Percentiles rank a stretch among this genome's conserved stretches.
phyloP scores from a whole-genome alignment of 2,888 invertebrate genomes.

The Brenthis ino region DNA sequence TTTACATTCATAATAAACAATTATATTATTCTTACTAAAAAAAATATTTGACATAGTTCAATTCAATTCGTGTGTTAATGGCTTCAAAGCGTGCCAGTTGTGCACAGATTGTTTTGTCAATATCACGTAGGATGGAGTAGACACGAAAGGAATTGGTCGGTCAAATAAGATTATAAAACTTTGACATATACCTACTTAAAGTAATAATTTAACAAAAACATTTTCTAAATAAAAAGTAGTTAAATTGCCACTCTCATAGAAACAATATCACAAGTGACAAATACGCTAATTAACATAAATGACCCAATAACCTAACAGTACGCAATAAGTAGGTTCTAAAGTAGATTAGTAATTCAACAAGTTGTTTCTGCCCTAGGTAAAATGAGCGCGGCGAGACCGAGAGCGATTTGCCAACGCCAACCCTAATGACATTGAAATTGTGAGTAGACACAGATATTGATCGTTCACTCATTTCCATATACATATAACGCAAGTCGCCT shows the following conservation, averaged over 20 bases:
- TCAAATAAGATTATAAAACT: no score
- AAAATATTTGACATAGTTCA: no score
- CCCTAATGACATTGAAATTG: slow-evolving; percentile 65
- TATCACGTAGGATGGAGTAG: no score
- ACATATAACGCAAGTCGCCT: neutral
- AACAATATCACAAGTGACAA: neutral
- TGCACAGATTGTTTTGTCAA: no score
- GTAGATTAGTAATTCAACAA: slow-evolving; percentile 33
- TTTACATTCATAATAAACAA: no score
- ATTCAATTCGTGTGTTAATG: no score
- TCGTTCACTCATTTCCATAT: slow-evolving; percentile 32
- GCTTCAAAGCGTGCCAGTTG: no score
- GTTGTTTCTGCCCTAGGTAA: slow-evolving; percentile 58
- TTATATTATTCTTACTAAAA: no score
- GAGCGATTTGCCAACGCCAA: slow-evolving; percentile 58
- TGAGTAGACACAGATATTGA: slow-evolving; percentile 54
- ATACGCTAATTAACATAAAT: neutral
- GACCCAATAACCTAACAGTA: neutral
- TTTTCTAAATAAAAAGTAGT: neutral
- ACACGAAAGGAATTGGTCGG: no score
- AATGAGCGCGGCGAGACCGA: slow-evolving; percentile 59
- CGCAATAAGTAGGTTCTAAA: slow-evolving; percentile 8
- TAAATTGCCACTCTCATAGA: neutral
- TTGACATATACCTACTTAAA: no score
- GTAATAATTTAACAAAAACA: neutral